These are phyloP conservation scores for Eulithis testata DNA, from an alignment of 2,888 invertebrate species.

Conservation along the genomic window DNA sequence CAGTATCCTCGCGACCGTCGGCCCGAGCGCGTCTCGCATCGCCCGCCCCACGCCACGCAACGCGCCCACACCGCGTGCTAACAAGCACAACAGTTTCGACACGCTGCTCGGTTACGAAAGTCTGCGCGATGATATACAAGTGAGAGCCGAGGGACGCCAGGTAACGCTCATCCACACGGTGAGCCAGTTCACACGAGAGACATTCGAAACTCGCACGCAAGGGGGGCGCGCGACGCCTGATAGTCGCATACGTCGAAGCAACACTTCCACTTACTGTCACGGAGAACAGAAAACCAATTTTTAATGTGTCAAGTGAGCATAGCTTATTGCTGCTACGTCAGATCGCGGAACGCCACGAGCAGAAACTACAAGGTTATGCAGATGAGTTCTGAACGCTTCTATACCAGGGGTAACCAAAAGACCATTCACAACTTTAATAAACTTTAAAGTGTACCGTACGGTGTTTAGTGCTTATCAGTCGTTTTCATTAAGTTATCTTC, in stretches of 20 bases:
- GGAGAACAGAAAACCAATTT: slow-evolving; percentile 79
- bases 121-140: slow-evolving; percentile 84
- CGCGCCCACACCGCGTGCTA: slow-evolving; percentile 53
- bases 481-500: slow-evolving; percentile 75
- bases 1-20: slow-evolving; percentile 59
- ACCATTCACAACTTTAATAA: slow-evolving; percentile 85
- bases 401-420: slow-evolving; percentile 84
- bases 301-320: slow-evolving; percentile 85
- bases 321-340: slow-evolving; percentile 84
- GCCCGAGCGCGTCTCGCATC: slow-evolving; percentile 43
- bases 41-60: slow-evolving; percentile 2
- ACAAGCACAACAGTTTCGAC: slow-evolving; percentile 72
- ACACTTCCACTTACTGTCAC: slow-evolving; percentile 73
- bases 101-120: slow-evolving; percentile 81
- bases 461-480: slow-evolving; percentile 80
- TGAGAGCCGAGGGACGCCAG: slow-evolving; percentile 79
- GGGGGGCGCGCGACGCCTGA: slow-evolving; percentile 81
- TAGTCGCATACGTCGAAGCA: slow-evolving; percentile 74
- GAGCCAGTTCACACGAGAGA: slow-evolving; percentile 79
- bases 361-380: slow-evolving; percentile 85
- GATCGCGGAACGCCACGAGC: slow-evolving; percentile 82
- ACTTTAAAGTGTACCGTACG: slow-evolving; percentile 79
- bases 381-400: slow-evolving; percentile 85
- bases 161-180: slow-evolving; percentile 82
- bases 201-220: slow-evolving; percentile 78